Conservation (phyloP, 1,140 invertebrate species). For the Musca vetustissima region DNA sequence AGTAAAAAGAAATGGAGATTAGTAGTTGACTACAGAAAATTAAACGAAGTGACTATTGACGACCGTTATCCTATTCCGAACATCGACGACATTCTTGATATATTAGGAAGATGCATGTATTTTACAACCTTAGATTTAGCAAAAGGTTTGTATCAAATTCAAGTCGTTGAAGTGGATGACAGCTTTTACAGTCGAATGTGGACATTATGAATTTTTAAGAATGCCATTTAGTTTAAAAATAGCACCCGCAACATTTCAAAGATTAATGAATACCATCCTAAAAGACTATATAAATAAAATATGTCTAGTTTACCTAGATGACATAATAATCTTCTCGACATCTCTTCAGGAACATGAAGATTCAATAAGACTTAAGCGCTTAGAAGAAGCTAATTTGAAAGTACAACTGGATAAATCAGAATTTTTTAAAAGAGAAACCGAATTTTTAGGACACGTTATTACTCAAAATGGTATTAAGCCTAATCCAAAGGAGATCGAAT, state of each 20-base stretch:
- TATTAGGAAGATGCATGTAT: constrained; percentile 53
- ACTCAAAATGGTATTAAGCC: not conserved
- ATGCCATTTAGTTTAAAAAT: constrained; percentile 57
- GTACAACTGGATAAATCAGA: no score
- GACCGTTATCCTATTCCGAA: constrained; percentile 58
- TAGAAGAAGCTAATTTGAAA: no score
- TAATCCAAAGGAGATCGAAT: not conserved
- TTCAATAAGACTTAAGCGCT: no score
- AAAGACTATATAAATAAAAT: no score
- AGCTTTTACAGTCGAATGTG: constrained; percentile 53
- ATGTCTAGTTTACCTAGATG: no score
- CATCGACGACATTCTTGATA: constrained; percentile 58
- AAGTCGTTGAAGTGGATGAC: constrained; percentile 53
- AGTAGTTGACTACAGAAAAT: constrained; percentile 47
- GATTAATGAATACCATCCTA: constrained; percentile 39
- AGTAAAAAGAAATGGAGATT: constrained; percentile 46
- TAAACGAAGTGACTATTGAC: constrained; percentile 48
- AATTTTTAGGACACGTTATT: no score
- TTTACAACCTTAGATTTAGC: constrained; percentile 58
- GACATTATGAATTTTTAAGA: constrained; percentile 51
- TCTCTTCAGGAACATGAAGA: no score
- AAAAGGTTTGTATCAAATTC: constrained; percentile 59
- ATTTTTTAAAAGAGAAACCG: no score
- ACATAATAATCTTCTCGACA: no score
- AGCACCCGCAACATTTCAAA: constrained; percentile 56